Evolutionary conservation across 2,888 invertebrate genomes (phyloP), one percentile per base, ranked within the genome.

Genomic region (Campaea margaritaria): DNA sequence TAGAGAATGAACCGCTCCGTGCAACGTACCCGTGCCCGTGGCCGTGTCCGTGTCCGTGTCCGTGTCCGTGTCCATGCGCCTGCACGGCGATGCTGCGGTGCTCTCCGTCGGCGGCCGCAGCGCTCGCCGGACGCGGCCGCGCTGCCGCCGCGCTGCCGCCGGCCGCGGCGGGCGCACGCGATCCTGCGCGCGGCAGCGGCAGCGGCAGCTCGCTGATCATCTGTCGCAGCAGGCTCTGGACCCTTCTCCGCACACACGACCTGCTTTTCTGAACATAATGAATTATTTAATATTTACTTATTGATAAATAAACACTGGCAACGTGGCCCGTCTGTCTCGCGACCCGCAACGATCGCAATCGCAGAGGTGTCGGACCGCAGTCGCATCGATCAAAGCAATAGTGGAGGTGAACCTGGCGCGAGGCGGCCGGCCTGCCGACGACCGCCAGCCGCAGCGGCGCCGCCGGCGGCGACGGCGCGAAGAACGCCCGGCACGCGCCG

Each of bases 81-180:
- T 61, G 56, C 45, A 68, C 59, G 45, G 69, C 64, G 11, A 64
- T 62, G 55, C 53, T 45, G 54, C 64, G 62, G 44, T 48, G 51
- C 54, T 41, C 50, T 50, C 54, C 14, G 27, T 31, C 38, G 28
- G 16, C n/a, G 10, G 15, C 45, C n/a, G 7, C 10, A 27, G 34
- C 13, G 34, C 31, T 16, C 36, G 38, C 21, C 11, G 16, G 27
- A 13, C 10, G 41, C 10, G 41, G n/a, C 27, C 28, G 46, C 13
- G 16, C 27, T 7, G 4, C 4, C 27, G 27, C 27, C 21, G 28
- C 43, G 48, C 14, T 13, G 28, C 13, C 27, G 41, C 13, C 31
- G 10, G 28, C 1, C 34, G 7, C 31, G 31, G 46, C 8, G 12
- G 10, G 7, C 10, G n/a, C 13, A 27, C 27, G 27, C 7, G 11